Conservation (phyloP, 2,113 vertebrate genomes). For the Ursus arctos region DNA sequence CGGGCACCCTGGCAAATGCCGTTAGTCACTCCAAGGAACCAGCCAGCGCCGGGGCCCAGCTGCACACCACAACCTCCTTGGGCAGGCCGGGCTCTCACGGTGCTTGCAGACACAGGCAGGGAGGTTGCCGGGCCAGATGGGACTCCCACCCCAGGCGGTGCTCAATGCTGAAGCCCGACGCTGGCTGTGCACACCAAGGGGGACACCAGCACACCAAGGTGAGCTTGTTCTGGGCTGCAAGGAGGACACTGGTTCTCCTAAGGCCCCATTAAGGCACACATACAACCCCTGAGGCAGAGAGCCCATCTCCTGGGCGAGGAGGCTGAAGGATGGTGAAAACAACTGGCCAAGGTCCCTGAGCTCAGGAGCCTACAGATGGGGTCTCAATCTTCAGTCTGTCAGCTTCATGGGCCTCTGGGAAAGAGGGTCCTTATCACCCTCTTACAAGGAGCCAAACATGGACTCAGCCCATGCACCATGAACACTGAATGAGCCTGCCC, state of each 20-base stretch:
- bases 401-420: not conserved
- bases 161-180: rapidly evolving
- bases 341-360: not conserved
- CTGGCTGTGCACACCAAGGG: not conserved
- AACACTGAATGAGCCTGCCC: not conserved
- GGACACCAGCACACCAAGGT: rapidly evolving
- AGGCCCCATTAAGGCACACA: not conserved
- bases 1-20: not conserved
- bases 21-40: not conserved
- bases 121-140: not conserved
- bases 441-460: not conserved
- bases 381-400: not conserved
- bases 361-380: rapidly evolving
- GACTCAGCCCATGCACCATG: not conserved
- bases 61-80: not conserved
- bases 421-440: not conserved
- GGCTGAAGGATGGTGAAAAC: not conserved
- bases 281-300: not conserved
- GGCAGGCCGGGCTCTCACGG: not conserved
- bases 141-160: not conserved
- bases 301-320: not conserved
- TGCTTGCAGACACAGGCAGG: too few relatives aligned
- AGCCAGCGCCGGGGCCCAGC: not conserved
- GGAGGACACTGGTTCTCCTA: not conserved
- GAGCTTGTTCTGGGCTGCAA: not conserved